phyloP scores from a whole-genome alignment of 2,888 invertebrate species.

The Catocala sponsa region DNA sequence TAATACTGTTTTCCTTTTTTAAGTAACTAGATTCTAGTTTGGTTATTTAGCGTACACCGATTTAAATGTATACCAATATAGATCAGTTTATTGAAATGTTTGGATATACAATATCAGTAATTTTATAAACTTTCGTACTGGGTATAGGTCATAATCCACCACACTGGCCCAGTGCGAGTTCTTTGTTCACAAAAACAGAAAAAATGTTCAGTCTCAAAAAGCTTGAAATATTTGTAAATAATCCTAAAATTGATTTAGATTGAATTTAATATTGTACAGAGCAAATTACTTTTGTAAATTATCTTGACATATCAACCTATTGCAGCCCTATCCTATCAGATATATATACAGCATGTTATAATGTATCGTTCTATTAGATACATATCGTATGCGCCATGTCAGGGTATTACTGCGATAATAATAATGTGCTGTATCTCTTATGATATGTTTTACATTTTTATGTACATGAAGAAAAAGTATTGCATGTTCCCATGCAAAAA shows the following conservation, averaged over 20 bases:
- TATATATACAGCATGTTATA: conserved; percentile 68
- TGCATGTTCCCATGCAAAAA: not conserved
- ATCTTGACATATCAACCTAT: conserved; percentile 23
- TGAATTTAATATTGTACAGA: conserved; percentile 3
- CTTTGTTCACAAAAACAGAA: too few relatives aligned
- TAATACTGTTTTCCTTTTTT: too few relatives aligned
- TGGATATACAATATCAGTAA: too few relatives aligned
- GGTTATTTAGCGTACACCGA: too few relatives aligned
- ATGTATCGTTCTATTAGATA: conserved; percentile 74
- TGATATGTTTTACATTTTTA: conserved; percentile 41
- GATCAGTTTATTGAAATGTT: too few relatives aligned
- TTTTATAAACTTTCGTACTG: too few relatives aligned
- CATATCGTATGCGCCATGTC: conserved; percentile 67
- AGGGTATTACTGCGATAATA: conserved; percentile 55
- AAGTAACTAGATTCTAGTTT: not conserved
- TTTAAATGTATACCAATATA: too few relatives aligned
- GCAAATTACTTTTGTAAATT: conserved; percentile 32
- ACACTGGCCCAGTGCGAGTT: too few relatives aligned
- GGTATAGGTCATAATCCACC: too few relatives aligned
- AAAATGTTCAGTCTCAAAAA: too few relatives aligned
- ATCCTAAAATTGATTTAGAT: too few relatives aligned
- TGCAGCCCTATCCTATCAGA: conserved; percentile 47
- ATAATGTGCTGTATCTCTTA: conserved; percentile 52
- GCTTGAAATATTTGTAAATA: too few relatives aligned
- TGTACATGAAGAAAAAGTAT: not conserved